Conservation (phyloP, 2,888 invertebrate species). For the Danaus chrysippus region DNA sequence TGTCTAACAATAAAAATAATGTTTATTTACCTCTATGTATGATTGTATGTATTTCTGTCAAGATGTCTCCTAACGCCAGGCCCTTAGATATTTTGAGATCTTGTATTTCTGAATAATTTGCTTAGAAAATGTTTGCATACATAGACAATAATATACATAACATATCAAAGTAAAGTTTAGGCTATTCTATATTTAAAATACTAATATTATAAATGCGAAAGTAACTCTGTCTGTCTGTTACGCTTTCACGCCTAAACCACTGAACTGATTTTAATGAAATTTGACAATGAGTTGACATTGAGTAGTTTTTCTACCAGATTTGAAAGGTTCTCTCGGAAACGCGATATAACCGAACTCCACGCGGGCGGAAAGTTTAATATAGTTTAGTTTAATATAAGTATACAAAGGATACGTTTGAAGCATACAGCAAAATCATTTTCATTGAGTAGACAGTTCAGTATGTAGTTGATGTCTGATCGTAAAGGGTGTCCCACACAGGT, state of each 20-base stretch:
- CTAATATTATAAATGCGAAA: too few species aligned
- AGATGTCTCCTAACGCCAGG: constrained; percentile 93
- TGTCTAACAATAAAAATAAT: too few species aligned
- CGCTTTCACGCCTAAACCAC: too few species aligned
- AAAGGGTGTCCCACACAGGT: constrained; percentile 98
- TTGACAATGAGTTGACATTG: too few species aligned
- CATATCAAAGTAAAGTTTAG: too few species aligned
- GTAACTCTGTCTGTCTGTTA: too few species aligned
- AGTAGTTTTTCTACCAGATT: constrained; percentile 1
- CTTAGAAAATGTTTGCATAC: constrained; percentile 25
- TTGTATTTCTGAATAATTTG: constrained; percentile 81
- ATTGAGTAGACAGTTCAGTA: constrained; percentile 92
- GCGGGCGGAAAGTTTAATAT: too few species aligned
- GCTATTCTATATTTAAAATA: not conserved
- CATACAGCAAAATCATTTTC: constrained; percentile 86
- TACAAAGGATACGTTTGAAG: constrained; percentile 87
- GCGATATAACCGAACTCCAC: too few species aligned
- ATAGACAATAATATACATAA: too few species aligned
- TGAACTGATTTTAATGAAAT: too few species aligned
- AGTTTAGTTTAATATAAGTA: not conserved
- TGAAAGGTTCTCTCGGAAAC: too few species aligned
- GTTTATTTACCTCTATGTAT: constrained; percentile 88
- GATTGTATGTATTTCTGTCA: constrained; percentile 93
- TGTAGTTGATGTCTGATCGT: constrained; percentile 91
- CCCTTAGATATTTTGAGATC: constrained; percentile 93